Evolutionary conservation across 2,888 invertebrate species (phyloP), one percentile per base, ranked within the genome.

Genomic region (Lepetodrilus schrolli): DNA sequence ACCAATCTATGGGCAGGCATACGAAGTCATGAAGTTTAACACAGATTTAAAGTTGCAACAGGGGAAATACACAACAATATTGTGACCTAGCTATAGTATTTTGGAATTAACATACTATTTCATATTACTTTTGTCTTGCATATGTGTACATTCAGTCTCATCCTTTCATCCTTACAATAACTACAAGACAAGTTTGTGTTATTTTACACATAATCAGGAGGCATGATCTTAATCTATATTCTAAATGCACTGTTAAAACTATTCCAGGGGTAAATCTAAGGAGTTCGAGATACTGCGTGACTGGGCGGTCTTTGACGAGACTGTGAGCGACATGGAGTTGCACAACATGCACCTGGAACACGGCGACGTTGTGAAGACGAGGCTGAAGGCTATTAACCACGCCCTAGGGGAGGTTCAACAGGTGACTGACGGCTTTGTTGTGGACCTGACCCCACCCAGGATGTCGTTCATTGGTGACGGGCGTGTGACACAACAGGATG

Each of bases 361-460:
- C 71, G 75, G 81, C 17, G 84, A 84, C 50, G 51, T 72, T 4
- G 74, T 86, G 2, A 80, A 80, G 66, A 75, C 80, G 0, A 66
- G 68, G 8, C 36, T 86, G 5, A 77, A 69, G 26, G 82, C 80
- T n/a, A 81, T 80, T n/a, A 86, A 86, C 68, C 80, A 78, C 0
- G 86, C 86, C 17, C 74, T 79, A 2, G 82, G 81, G 66, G 75
- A 74, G 13, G 73, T 81, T 7, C 49, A 73, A 10, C 70, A 48
- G 13, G 66, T 66, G 5, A 81, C 83, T 1, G 58, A 78, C 66
- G 81, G 83, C 3, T 81, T 83, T 75, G 68, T 84, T 30, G 77
- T 86, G 8, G 86, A 86, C 72, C 72, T 84, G n/a, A 86, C 85
- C 1, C 80, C 84, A 8, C 85, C 86, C 17, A 49, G 49, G 1